Percentiles rank a stretch among this genome's conserved stretches.
These are phyloP conservation scores for crab-eating macaque (Macaca fascicularis) DNA, from an alignment of 2,113 vertebrate genomes.

Conservation along the genomic window T2T-MFA8v1.1 NC_088379.1:148312001-148312500, in stretches of 20 bases:
- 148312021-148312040: not conserved
- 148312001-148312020: not conserved
- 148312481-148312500: slow-evolving; percentile 18
- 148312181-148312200: not conserved
- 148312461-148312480: not conserved
- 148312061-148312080: not conserved
- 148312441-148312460: not conserved
- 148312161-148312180: not conserved
- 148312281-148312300: not conserved
- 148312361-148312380: not conserved
- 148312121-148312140: slow-evolving; percentile 27
- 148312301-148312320: not conserved
- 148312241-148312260: slow-evolving; percentile 37
- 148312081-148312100: slow-evolving; percentile 29
- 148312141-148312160: slow-evolving; percentile 18
- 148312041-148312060: not conserved
- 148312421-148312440: not conserved
- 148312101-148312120: not conserved
- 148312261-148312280: not conserved
- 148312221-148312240: not conserved
- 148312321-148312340: not conserved
- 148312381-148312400: not conserved
- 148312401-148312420: not conserved
- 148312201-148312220: slow-evolving; percentile 6
- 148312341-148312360: not conserved